Base-by-base conservation (phyloP, 2,797 vertebrate species). In the Notolepis coatsorum region DNA sequence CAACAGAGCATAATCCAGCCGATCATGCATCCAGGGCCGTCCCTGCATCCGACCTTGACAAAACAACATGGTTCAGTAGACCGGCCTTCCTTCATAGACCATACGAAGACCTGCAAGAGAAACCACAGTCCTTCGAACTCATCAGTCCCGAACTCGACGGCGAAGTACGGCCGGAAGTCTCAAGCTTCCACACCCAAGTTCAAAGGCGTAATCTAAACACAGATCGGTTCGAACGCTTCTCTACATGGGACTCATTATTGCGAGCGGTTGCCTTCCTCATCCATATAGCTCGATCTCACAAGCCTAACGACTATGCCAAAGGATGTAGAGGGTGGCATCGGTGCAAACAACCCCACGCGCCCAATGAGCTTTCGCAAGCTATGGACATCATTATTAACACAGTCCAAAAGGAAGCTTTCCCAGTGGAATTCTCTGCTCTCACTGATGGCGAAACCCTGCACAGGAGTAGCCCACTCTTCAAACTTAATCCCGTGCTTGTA, bases 11-110 rank as follows among this genome's bases (percentile, higher is more conserved):
- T 0, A 58, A 58, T 47, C 55, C 55, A 3, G 63, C 64, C 24
- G 58, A 57, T n/a, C 28, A 65, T 12, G 42, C 24, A 27, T 68
- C n/a, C 7, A n/a, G 1, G 6, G 10, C 23, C 42, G 55, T 31
- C 62, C 73, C 54, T 35, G 45, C 17, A 15, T 57, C 31, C 17
- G 53, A 23, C 27, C 39, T 57, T 2, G 8, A 17, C 21, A 7
- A 64, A 20, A 49, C 33, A 6, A 48, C 41, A 6, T 69, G 45
- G 61, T 56, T 54, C 8, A 59, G 33, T 3, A 38, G 60, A 43
- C 59, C 47, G 10, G 21, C 23, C 21, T 62, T 53, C 31, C 41
- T 70, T 2, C 17, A 2, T 15, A 15, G 30, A 15, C 30, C 55
- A 21, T 10, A 17, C 8, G 5, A 38, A 5, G 15, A 58, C n/a